phyloP scores from a whole-genome alignment of 2,888 invertebrate species.

The Euplagia quadripunctaria region DNA sequence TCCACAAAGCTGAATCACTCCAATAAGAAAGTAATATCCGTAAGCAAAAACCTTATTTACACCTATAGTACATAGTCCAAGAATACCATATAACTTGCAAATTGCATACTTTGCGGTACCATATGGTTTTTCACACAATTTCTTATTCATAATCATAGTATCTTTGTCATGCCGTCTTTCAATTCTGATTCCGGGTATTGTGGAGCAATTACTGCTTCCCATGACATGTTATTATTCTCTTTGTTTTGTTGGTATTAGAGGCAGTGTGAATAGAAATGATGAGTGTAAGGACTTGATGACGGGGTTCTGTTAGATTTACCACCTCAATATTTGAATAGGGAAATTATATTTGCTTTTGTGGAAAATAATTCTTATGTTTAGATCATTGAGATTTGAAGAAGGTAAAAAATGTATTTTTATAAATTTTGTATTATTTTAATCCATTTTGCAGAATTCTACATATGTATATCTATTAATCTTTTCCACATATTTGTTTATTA shows the following conservation, averaged over 20 bases:
- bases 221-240: slow-evolving; percentile 36
- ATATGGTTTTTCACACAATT: slow-evolving; percentile 40
- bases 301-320: slow-evolving; percentile 2
- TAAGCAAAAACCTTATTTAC: not conserved
- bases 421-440: too few species aligned
- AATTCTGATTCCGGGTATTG: slow-evolving; percentile 29
- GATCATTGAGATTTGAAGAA: too few species aligned
- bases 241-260: slow-evolving; percentile 19
- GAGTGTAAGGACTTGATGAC: slow-evolving; percentile 2
- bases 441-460: too few species aligned
- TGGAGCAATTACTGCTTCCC: slow-evolving; percentile 25
- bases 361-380: too few species aligned
- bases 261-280: not conserved
- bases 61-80: slow-evolving; percentile 19
- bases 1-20: too few species aligned
- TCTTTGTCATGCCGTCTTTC: slow-evolving; percentile 20
- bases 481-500: too few species aligned
- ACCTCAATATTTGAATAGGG: slow-evolving; percentile 1
- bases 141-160: slow-evolving; percentile 33
- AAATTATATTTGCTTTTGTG: not conserved
- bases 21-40: too few species aligned
- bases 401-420: too few species aligned
- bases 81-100: slow-evolving; percentile 26
- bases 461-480: too few species aligned
- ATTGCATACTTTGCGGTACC: slow-evolving; percentile 25